Conservation (phyloP, 2,888 invertebrate species). For the Nomada ruficornis region DNA sequence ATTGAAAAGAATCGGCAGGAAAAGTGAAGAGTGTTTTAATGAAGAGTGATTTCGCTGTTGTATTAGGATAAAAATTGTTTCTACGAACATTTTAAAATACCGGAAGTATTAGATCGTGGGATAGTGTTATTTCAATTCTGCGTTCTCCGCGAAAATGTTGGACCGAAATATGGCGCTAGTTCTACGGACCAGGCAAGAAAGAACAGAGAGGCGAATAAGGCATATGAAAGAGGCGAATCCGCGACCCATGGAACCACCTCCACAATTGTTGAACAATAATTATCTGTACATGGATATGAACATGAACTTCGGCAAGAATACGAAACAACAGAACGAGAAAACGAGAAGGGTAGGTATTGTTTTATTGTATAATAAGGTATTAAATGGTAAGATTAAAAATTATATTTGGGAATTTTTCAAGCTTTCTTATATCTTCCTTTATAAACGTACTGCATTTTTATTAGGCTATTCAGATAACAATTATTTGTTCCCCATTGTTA, state of each 20-base stretch:
- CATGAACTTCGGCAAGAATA: conserved; percentile 75
- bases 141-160: conserved; percentile 66
- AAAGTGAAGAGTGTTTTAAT: neutral
- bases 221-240: conserved; percentile 78
- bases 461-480: too few relatives aligned
- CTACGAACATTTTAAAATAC: neutral
- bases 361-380: too few relatives aligned
- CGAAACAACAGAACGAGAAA: conserved; percentile 67
- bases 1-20: neutral
- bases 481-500: too few relatives aligned
- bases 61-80: too few relatives aligned
- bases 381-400: neutral
- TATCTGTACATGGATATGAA: conserved; percentile 76
- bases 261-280: conserved; percentile 76
- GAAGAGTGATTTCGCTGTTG: too few relatives aligned
- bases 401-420: neutral
- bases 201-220: conserved; percentile 77
- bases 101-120: neutral
- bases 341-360: conserved; percentile 71
- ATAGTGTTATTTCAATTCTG: conserved; percentile 14
- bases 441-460: too few relatives aligned
- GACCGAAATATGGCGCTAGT: conserved; percentile 77
- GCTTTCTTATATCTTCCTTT: too few relatives aligned
- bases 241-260: conserved; percentile 77
- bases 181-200: conserved; percentile 77